Conservation (phyloP, 2,113 vertebrate genomes). For the Hemibagrus wyckioides region DNA sequence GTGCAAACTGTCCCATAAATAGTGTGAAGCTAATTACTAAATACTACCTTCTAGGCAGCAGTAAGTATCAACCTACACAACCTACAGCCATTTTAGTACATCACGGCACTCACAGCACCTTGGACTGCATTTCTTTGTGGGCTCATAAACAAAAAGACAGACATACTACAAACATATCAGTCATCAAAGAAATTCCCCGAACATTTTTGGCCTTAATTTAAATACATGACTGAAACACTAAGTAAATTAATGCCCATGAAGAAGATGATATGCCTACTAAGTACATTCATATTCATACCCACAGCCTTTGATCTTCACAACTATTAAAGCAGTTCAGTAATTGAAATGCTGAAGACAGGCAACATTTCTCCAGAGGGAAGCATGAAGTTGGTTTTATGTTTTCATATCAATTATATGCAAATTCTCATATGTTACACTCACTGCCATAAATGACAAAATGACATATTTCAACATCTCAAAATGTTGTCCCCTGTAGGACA, state of each 20-base stretch:
- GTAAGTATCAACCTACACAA: neutral
- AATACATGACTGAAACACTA: neutral
- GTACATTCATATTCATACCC: constrained; percentile 34
- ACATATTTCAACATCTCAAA: constrained; percentile 30
- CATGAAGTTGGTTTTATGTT: constrained; percentile 25
- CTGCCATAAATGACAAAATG: constrained; percentile 37
- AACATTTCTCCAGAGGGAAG: constrained; percentile 17
- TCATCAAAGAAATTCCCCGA: neutral
- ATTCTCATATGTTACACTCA: constrained; percentile 20
- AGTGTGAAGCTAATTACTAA: neutral
- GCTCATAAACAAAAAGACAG: neutral
- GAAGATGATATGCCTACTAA: neutral
- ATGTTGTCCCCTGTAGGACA: neutral
- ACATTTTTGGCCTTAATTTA: neutral
- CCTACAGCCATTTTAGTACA: neutral
- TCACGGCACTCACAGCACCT: no score
- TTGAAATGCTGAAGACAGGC: constrained; percentile 34
- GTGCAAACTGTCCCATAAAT: neutral
- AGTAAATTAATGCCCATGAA: neutral
- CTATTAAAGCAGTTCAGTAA: constrained; percentile 33
- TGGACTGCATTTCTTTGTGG: neutral
- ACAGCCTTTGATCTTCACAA: constrained; percentile 33
- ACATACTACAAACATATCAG: neutral
- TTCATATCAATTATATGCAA: constrained; percentile 49
- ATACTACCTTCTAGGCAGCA: neutral